These are phyloP conservation scores for Periplaneta americana DNA, from an alignment of 1,140 invertebrate genomes.

Conservation along the genomic window DNA sequence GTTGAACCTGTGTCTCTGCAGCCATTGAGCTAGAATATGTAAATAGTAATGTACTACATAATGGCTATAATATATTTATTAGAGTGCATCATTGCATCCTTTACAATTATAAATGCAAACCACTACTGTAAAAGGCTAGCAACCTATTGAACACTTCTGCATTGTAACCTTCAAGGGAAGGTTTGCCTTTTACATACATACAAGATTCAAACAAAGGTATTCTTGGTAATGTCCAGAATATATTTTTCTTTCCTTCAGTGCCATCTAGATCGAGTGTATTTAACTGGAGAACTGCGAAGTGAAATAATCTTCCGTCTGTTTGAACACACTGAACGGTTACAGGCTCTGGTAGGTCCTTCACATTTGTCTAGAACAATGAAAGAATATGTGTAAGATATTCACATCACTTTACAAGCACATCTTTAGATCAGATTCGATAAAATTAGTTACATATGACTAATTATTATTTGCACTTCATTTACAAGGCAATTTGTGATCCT, in stretches of 20 bases:
- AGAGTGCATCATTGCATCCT: not conserved
- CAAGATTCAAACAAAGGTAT: conserved; percentile 63
- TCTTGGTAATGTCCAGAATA: conserved; percentile 65
- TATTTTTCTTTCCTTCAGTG: conserved; percentile 60
- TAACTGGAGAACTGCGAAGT: conserved; percentile 80
- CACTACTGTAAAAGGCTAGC: conserved; percentile 68
- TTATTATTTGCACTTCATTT: too few species aligned
- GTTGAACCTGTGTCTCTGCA: too few species aligned
- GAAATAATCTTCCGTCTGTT: conserved; percentile 63
- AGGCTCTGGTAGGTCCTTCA: conserved; percentile 65
- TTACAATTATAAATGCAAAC: conserved; percentile 21
- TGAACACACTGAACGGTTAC: conserved; percentile 75
- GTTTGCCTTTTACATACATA: conserved; percentile 53
- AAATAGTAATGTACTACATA: too few species aligned
- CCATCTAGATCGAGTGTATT: conserved; percentile 69
- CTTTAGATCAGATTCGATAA: too few species aligned
- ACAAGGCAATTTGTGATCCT: too few species aligned
- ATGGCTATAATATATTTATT: too few species aligned
- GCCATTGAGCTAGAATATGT: too few species aligned
- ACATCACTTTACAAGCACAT: not conserved
- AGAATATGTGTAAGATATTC: conserved; percentile 8
- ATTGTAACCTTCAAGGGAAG: conserved; percentile 66
- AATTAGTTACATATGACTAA: too few species aligned
- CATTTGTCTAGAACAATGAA: conserved; percentile 45
- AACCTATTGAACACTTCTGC: conserved; percentile 69